Evolutionary conservation across 2,113 vertebrate species (phyloP), one percentile per base, ranked within the genome.

Genomic region (Myxocyprinus asiaticus): DNA sequence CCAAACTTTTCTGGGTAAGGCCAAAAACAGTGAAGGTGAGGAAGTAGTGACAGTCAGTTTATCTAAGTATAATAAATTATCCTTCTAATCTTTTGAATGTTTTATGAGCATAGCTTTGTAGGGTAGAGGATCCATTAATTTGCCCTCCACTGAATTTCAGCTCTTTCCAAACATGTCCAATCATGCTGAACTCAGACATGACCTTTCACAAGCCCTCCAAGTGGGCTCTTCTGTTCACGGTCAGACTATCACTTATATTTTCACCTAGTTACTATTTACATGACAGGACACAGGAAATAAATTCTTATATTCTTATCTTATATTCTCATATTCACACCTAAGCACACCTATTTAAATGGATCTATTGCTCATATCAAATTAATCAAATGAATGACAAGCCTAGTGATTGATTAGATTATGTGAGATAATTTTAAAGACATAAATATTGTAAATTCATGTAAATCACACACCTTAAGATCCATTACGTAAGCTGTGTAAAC

Each of bases 181-280:
- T 79, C 69, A 47, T 70, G 80, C 42, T 63, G 44, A 58, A 81
- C 79, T 48, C 14, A 68, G 78, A 61, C 82, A 22, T 76, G 84
- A 88, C 81, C 82, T 80, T 83, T 85, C 67, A 81, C 61, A 22
- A 76, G 81, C 83, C 85, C 85, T 85, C 85, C 0, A 12, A 89
- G 3, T 76, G 80, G 80, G 10, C 33, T 66, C 50, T 17, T 55
- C 17, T 70, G 51, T 70, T 70, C 45, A 69, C 15, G 15, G 67
- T 69, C 50, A 70, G 33, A 43, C 11, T 70, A 7, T 56, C 4
- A 15, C 14, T n/a, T n/a, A 42, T 56, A 43, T 56, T 0, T 33
- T 68, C 50, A 9, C 6, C 67, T 33, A 7, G 67, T 51, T 68
- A 68, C 9, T 53, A 48, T 51, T 53, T 68, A 33, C 47, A 22